Percentiles rank a stretch among this genome's conserved stretches.
Evolutionary conservation across 64 coral and sea anemone species (phyloP).

Genomic region (Porites lutea): DNA sequence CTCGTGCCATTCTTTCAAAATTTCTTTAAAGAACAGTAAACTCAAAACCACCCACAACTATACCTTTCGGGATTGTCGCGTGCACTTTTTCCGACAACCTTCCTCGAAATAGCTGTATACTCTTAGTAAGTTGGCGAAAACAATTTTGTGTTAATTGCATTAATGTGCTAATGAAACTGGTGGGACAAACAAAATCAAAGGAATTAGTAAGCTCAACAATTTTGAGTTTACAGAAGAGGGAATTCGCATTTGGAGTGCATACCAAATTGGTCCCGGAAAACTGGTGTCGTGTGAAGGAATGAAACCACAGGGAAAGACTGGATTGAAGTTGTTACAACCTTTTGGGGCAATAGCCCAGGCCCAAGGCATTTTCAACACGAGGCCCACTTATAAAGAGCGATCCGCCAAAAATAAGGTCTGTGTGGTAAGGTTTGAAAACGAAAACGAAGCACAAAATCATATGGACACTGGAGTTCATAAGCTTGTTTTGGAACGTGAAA

Average conservation of each 20-base stretch:
- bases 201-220: background rate
- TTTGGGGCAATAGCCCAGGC: background rate
- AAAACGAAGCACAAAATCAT: slow-evolving; percentile 13
- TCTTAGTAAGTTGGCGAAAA: too few species aligned
- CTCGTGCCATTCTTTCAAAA: too few species aligned
- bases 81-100: too few species aligned
- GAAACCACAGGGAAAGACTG: background rate
- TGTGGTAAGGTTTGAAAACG: slow-evolving; percentile 14
- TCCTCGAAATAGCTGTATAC: too few species aligned
- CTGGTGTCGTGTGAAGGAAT: background rate
- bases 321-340: background rate
- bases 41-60: too few species aligned
- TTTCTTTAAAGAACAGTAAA: too few species aligned
- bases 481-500: slow-evolving; percentile 7
- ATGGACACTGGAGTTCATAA: slow-evolving; percentile 39
- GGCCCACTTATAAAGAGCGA: background rate
- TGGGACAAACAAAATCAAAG: background rate
- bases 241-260: background rate
- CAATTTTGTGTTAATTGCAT: too few species aligned
- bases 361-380: background rate
- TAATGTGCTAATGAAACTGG: background rate
- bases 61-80: too few species aligned
- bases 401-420: slow-evolving; percentile 14
- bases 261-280: background rate
- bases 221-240: background rate